Percentiles rank a stretch among this genome's conserved stretches.
phyloP scores from a whole-genome alignment of 1,140 invertebrate genomes.

The Mercenaria mercenaria region DNA sequence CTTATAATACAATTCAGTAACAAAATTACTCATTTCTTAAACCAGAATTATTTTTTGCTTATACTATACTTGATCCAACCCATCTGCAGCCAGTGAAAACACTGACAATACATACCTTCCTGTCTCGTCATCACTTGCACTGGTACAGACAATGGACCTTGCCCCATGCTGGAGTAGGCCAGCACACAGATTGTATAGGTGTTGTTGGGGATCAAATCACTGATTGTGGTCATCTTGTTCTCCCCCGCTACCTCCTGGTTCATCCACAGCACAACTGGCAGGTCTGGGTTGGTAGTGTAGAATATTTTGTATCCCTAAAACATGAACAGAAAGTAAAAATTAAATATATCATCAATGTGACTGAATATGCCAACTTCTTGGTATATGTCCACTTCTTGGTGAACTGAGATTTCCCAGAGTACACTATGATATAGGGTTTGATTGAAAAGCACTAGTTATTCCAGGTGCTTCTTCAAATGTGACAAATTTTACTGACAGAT shows the following conservation, averaged over 20 bases:
- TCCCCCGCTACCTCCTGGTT: constrained; percentile 88
- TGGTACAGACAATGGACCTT: constrained; percentile 91
- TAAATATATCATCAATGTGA: neutral
- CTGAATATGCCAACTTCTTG: too few relatives aligned
- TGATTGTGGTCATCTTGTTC: constrained; percentile 92
- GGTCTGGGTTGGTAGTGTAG: constrained; percentile 95
- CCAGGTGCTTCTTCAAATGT: too few relatives aligned
- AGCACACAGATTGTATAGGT: constrained; percentile 85
- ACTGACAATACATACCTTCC: constrained; percentile 89
- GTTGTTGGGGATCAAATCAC: constrained; percentile 82
- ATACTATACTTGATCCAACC: too few relatives aligned
- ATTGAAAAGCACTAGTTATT: too few relatives aligned
- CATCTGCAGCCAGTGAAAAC: neutral
- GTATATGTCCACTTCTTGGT: too few relatives aligned
- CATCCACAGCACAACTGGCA: constrained; percentile 95
- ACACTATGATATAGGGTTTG: too few relatives aligned
- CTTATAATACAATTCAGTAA: too few relatives aligned
- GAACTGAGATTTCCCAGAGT: too few relatives aligned
- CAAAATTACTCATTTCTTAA: too few relatives aligned
- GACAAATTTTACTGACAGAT: too few relatives aligned
- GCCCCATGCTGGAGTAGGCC: constrained; percentile 84
- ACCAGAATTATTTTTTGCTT: too few relatives aligned
- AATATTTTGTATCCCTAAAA: constrained; percentile 98
- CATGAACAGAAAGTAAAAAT: neutral
- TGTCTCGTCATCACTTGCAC: constrained; percentile 99